A percentile compares a stretch with the other conserved stretches of the same genome.
Conservation (phyloP, 2,113 vertebrate species). For the Phalacrocorax aristotelis region DNA sequence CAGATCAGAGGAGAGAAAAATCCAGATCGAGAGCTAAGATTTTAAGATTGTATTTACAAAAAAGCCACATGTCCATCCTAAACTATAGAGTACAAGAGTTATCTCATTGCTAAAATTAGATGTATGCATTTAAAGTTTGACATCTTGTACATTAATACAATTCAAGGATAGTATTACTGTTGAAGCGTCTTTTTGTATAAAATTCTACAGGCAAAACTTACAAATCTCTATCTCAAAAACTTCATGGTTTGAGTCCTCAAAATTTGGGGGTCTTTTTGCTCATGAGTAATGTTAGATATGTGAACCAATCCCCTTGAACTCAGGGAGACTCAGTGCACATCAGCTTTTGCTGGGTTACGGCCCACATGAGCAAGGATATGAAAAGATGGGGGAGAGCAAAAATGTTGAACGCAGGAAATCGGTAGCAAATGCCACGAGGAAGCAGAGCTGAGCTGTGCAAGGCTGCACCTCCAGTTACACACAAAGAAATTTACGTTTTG, state of each 20-base stretch:
- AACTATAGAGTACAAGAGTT: not conserved
- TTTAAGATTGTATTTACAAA: not conserved
- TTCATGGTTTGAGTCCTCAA: not conserved
- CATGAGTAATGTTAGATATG: not conserved
- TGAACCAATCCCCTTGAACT: not conserved
- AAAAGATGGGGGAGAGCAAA: not conserved
- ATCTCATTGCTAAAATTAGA: not conserved
- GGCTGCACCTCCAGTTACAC: not conserved
- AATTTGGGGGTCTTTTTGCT: not conserved
- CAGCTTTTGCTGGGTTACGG: not conserved
- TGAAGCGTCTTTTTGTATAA: not conserved
- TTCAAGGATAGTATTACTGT: not conserved
- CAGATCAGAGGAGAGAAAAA: not conserved
- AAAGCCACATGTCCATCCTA: not conserved
- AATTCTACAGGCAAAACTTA: not conserved
- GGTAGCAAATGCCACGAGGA: not conserved
- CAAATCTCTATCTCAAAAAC: not conserved
- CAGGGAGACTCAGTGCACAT: not conserved
- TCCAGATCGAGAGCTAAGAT: not conserved
- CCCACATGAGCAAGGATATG: fast-evolving
- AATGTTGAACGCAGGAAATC: not conserved
- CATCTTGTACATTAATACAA: not conserved
- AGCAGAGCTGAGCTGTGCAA: not conserved
- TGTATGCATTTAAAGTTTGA: not conserved
- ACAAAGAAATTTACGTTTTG: not conserved